Evolutionary conservation across 2,797 vertebrate species (phyloP).

Genomic region (Dermochelys coriacea): DNA sequence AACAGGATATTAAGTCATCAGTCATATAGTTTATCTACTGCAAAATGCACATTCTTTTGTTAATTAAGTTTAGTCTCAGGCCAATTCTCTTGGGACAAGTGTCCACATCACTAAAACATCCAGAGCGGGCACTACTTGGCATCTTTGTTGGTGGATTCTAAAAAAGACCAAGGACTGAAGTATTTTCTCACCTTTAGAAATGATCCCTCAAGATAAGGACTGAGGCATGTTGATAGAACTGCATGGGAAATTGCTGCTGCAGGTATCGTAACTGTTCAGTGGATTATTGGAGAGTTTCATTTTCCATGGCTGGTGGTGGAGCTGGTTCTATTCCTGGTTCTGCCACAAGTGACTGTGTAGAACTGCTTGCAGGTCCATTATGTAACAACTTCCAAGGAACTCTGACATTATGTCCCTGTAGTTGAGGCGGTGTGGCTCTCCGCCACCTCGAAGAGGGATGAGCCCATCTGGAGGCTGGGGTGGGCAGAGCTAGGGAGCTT

Average conservation of each 20-base stretch:
- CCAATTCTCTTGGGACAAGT: background rate
- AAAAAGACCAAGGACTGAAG: background rate
- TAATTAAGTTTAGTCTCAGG: background rate
- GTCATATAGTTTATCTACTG: rapidly evolving
- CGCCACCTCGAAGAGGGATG: too few relatives aligned
- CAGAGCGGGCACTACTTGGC: background rate
- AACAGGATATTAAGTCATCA: background rate
- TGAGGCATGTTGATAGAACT: rapidly evolving
- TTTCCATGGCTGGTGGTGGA: background rate
- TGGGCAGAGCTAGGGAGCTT: too few relatives aligned
- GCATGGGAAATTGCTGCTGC: background rate
- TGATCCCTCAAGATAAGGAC: background rate
- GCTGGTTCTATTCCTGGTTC: background rate
- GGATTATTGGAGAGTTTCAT: background rate
- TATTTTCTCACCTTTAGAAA: background rate
- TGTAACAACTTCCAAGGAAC: background rate
- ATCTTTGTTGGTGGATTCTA: background rate
- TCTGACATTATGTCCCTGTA: background rate
- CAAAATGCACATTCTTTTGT: background rate
- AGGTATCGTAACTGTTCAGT: background rate
- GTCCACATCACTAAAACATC: background rate
- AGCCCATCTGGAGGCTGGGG: too few relatives aligned
- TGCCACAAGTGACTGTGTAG: background rate
- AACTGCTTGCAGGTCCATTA: background rate
- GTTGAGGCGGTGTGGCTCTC: too few relatives aligned